Base-by-base conservation (phyloP, 2,888 invertebrate genomes). In the Trichogramma evanescens region DNA sequence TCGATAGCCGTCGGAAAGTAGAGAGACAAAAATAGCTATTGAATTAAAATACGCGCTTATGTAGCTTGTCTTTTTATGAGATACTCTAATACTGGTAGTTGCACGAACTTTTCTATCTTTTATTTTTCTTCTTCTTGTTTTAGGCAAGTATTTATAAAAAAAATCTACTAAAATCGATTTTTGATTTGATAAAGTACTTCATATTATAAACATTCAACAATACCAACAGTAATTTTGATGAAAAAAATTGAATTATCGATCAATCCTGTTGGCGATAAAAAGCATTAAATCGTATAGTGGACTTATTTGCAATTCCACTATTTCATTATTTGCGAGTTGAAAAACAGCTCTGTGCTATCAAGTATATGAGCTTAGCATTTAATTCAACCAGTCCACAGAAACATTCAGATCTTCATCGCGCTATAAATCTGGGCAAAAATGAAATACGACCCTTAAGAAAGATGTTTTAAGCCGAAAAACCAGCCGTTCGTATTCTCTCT, bases 401-500 rank as follows among this genome's bases (percentile, higher is more conserved):
- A n/a, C 48, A n/a, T 53, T n/a, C 51, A 58, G 58, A 52, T 58
- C 52, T 52, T 50, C 58, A 48, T 59, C 53, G 53, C 54, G 56
- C 50, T 49, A 56, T 61, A 61, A 61, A 61, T 61, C 50, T 43
- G 13, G 38, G 54, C 13, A 41, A 53, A 61, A 56, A 56, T 61
- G 56, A 61, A 54, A 56, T 56, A 61, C 56, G 56, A 41, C 49
- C 44, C 56, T 44, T 44, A 8, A 60, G 49, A 53, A 56, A 60
- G 60, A 54, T 46, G 48, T 61, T 61, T 61, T 50, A 50, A 57
- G 61, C 54, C 54, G 53, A 60, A 60, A 56, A 56, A 52, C 53
- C 49, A 2, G 26, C 26, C 26, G 26, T 26, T 26, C 26, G 26
- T 26, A 13, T 3, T 26, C 26, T 26, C 26, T 26, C 26, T 26